These are phyloP conservation scores for Dolichotis patagonum DNA, from an alignment of 2,113 vertebrate genomes.

Conservation along the genomic window DNA sequence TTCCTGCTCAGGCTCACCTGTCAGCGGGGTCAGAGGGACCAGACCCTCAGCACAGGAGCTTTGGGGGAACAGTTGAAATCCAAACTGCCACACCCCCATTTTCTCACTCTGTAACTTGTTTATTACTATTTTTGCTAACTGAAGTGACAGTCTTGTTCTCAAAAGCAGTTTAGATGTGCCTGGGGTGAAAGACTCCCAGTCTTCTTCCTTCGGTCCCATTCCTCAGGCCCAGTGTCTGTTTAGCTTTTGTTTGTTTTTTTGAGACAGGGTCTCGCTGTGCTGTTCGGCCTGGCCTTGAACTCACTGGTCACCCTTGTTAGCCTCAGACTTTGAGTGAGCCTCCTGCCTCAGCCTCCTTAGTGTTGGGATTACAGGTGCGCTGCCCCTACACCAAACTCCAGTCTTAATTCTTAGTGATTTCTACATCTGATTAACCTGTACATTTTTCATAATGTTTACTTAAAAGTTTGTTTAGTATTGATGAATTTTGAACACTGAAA, in stretches of 20 bases:
- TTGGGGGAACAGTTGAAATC: not conserved
- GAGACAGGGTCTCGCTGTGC: not conserved
- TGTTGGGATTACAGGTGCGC: not conserved
- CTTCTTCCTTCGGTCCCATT: not conserved
- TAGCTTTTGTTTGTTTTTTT: not conserved
- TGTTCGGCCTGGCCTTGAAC: not conserved
- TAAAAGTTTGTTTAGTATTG: not conserved
- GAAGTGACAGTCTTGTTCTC: not conserved
- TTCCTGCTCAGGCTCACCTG: too few species aligned
- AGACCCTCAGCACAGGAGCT: not conserved
- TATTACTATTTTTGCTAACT: not conserved
- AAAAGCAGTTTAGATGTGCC: not conserved
- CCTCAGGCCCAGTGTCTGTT: not conserved
- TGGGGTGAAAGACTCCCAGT: not conserved
- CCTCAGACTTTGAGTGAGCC: not conserved
- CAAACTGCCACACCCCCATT: too few species aligned
- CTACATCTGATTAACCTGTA: not conserved
- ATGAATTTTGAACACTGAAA: not conserved
- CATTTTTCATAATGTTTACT: not conserved
- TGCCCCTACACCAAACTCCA: not conserved
- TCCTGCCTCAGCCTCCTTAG: not conserved
- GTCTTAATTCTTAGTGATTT: not conserved
- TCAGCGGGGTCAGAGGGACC: not conserved
- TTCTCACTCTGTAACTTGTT: not conserved
- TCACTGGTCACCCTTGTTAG: not conserved